A percentile compares a stretch with the other conserved stretches of the same genome.
Conservation (phyloP, 2,113 vertebrate genomes). For the Psephotus haematonotus region DNA sequence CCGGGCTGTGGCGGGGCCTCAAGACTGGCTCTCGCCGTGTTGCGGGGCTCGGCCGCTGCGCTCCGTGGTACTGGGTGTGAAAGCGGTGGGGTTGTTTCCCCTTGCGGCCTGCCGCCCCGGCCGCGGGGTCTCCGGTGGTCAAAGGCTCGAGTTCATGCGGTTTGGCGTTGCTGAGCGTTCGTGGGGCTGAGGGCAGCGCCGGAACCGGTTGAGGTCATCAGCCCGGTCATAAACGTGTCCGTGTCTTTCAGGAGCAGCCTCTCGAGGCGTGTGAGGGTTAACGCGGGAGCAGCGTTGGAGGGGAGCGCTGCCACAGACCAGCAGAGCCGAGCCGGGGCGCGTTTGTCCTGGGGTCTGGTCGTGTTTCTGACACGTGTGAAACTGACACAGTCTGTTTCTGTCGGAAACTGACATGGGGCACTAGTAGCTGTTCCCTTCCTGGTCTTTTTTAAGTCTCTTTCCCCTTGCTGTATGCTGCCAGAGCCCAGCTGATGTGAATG, state of each 20-base stretch:
- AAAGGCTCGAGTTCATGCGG: background rate
- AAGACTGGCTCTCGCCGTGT: background rate
- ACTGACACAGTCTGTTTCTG: background rate
- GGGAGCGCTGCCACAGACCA: background rate
- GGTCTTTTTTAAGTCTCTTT: fast-evolving
- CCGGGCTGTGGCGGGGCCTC: no score
- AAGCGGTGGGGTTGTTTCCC: background rate
- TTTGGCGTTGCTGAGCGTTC: background rate
- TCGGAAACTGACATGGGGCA: background rate
- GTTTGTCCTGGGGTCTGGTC: fast-evolving
- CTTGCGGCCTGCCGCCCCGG: background rate
- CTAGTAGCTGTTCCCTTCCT: no score
- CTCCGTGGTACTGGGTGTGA: background rate
- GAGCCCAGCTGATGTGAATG: background rate
- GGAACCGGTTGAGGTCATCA: background rate
- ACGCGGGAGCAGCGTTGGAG: background rate
- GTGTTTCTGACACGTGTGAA: background rate
- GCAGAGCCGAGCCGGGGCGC: background rate
- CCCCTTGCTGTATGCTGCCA: fast-evolving
- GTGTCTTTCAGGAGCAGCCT: background rate
- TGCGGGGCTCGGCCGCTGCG: background rate
- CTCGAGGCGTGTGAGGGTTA: background rate
- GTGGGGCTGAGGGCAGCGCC: background rate
- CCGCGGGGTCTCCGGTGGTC: background rate
- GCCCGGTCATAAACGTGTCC: background rate